Percentiles rank a stretch among this genome's conserved stretches.
Evolutionary conservation across 2,113 vertebrate genomes (phyloP).

Genomic region (Pimephales promelas): DNA sequence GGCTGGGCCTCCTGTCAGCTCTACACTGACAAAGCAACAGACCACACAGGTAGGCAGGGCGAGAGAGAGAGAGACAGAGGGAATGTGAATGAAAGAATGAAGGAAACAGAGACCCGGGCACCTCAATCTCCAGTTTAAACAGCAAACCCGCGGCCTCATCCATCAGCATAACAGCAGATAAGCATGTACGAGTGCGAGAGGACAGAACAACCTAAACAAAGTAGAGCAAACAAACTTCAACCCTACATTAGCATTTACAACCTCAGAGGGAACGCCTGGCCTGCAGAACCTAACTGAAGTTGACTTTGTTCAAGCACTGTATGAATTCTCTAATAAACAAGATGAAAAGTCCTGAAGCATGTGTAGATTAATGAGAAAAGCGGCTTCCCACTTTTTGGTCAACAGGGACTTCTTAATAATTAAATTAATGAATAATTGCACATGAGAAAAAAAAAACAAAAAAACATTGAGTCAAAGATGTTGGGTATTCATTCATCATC

Average conservation of each 20-base stretch:
- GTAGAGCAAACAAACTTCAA: slow-evolving; percentile 55
- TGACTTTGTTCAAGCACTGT: slow-evolving; percentile 31
- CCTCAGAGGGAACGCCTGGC: slow-evolving; percentile 52
- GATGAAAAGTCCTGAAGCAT: slow-evolving; percentile 56
- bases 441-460: slow-evolving; percentile 34
- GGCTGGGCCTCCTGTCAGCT: slow-evolving; percentile 52
- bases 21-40: slow-evolving; percentile 48
- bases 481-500: slow-evolving; percentile 59
- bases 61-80: slow-evolving; percentile 19
- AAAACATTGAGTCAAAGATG: slow-evolving; percentile 9
- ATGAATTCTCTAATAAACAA: slow-evolving; percentile 53
- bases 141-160: slow-evolving; percentile 8
- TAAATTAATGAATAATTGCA: slow-evolving; percentile 58
- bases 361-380: slow-evolving; percentile 60
- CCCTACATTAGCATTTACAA: slow-evolving; percentile 68
- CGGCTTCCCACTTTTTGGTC: not conserved
- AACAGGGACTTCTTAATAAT: slow-evolving; percentile 28
- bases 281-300: slow-evolving; percentile 11
- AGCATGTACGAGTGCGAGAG: slow-evolving; percentile 49
- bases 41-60: slow-evolving; percentile 46
- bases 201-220: slow-evolving; percentile 45
- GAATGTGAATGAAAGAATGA: slow-evolving; percentile 6
- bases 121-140: slow-evolving; percentile 36
- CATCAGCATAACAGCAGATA: slow-evolving; percentile 47
- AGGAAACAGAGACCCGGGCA: slow-evolving; percentile 21